Evolutionary conservation across 2,113 vertebrate species (phyloP), one percentile per base, ranked within the genome.

Genomic region (Thymallus thymallus): DNA sequence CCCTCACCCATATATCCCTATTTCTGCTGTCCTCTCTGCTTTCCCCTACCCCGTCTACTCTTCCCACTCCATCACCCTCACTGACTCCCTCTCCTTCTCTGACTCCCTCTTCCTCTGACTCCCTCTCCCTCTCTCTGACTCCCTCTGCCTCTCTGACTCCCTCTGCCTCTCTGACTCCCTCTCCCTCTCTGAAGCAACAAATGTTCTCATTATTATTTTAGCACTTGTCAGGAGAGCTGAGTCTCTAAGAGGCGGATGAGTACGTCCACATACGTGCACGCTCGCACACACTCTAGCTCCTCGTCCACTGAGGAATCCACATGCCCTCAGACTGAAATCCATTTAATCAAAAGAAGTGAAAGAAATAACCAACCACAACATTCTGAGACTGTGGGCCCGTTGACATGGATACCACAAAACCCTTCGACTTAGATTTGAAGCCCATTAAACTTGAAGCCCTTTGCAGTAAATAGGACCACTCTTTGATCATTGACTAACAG

Each of bases 201-300:
- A 68, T 82, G 81, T 82, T 88, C 87, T 89, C 89, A 92, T 92
- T 82, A 90, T 87, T 90, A 89, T 89, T 92, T 91, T 77, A 91
- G 76, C 18, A 83, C 68, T 76, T 87, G 85, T 77, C 84, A 88
- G 82, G 79, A 69, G 88, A 91, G 85, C 84, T 77, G 5, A 72
- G 26, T 66, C 26, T 63, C 24, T 69, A 41, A 51, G 68, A 68
- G 84, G 60, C 48, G 73, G 79, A 85, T 72, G 69, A 69, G 16
- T n/a, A 78, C 73, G 78, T 72, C 83, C 58, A 45, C 73, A 62
- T 22, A 67, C 67, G 69, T 56, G 58, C 32, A 69, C n/a, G 10
- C 56, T 22, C 56, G 10, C 18, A 60, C 56, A 60, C 56, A 60
- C n/a, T 10, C 56, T 23, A 60, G 18, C n/a, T 16, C n/a, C n/a